Evolutionary conservation across 2,113 vertebrate genomes (phyloP), one percentile per base, ranked within the genome.

Genomic region (Chitala chitala): DNA sequence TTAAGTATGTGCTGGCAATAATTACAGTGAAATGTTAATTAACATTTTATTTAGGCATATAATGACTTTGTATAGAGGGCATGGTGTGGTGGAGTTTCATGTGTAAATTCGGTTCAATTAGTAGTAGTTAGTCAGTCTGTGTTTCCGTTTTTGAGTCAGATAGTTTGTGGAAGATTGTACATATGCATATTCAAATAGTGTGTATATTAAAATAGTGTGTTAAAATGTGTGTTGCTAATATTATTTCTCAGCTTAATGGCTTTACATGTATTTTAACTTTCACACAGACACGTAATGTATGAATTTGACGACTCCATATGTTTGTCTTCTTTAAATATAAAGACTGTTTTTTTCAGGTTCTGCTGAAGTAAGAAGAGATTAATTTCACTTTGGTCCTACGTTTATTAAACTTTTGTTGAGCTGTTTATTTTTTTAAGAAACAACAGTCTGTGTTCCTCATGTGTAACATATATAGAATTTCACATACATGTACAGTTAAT

Each of bases 401-500:
- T 46, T 46, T 63, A 20, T 38, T 9, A 38, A 3, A 38, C 13
- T 20, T 63, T n/a, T 38, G n/a, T 63, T 36, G 33, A 31, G 29
- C 29, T 59, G 56, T 59, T 9, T 63, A 63, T 63, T 63, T 63
- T 38, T n/a, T 63, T 1, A 46, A n/a, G 20, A 38, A 20, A 63
- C 17, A 38, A 46, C 31, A 58, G 1, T 26, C 8, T 36, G 38
- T 20, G 33, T 63, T 63, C 38, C 59, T 20, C 7, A 22, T 3
- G 15, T 38, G 6, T 13, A 33, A 63, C 17, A 3, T 63, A 63
- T 20, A 26, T 63, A 20, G 59, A 36, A 63, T 29, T 38, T 82
- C 81, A 83, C 85, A 86, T 77, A 81, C 87, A 86, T 87, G 86
- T 75, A 31, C 78, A 79, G 82, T 83, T 86, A 87, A 90, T 90